Evolutionary conservation across 1,140 invertebrate species (phyloP).

Genomic region (Gonioctena quinquepunctata): DNA sequence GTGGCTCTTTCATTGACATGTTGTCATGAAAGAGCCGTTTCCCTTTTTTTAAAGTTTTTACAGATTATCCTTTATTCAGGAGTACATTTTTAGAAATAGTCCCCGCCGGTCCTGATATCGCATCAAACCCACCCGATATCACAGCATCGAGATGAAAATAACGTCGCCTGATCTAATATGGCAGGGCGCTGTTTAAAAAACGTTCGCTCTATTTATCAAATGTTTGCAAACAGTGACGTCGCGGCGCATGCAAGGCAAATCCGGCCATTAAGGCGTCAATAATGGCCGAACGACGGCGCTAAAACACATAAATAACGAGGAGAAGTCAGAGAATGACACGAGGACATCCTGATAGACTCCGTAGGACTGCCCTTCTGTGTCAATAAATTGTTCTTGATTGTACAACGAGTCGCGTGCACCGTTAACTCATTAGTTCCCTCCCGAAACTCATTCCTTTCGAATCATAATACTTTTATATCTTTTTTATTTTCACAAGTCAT

Average conservation of each 20-base stretch:
- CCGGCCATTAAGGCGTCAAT: conserved; percentile 55
- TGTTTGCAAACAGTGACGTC: conserved; percentile 54
- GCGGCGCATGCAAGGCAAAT: conserved; percentile 49
- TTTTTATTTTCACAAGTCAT: conserved; percentile 1
- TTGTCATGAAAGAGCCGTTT: no score
- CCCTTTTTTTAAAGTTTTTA: no score
- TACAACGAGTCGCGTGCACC: background rate
- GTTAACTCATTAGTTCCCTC: background rate
- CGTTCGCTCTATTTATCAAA: conserved; percentile 49
- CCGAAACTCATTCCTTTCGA: background rate
- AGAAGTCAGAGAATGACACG: conserved; percentile 34
- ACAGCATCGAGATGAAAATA: background rate
- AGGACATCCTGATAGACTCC: conserved; percentile 38
- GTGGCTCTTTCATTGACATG: no score
- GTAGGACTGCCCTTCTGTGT: background rate
- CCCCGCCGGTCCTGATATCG: no score
- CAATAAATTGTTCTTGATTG: conserved; percentile 3
- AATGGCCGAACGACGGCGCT: conserved; percentile 52
- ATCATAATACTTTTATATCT: background rate
- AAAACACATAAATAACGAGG: conserved; percentile 54
- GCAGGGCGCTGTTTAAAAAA: conserved; percentile 40
- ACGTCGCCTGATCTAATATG: conserved; percentile 35
- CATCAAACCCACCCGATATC: background rate
- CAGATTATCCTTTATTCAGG: no score
- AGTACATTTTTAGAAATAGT: no score